These are phyloP conservation scores for Parnassius mnemosyne DNA, from an alignment of 2,888 invertebrate species.

Conservation along the genomic window DNA sequence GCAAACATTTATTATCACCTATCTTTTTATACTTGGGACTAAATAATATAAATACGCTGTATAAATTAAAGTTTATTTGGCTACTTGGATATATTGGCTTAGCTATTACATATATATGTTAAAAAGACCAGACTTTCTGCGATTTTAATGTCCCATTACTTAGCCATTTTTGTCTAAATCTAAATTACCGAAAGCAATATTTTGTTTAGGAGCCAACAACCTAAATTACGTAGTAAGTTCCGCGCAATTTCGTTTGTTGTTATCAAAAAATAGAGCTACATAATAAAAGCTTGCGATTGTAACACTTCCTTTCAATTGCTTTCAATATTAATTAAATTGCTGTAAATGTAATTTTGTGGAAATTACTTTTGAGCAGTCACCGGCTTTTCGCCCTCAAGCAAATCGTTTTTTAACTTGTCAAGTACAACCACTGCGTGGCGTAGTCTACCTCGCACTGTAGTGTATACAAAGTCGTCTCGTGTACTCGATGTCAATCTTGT, in stretches of 20 bases:
- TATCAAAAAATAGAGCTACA: too few species aligned
- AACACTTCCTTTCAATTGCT: constrained; percentile 20
- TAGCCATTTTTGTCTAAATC: not conserved
- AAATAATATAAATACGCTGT: not conserved
- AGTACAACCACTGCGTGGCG: constrained; percentile 35
- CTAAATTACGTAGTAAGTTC: constrained; percentile 20
- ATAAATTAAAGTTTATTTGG: not conserved
- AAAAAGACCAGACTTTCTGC: too few species aligned
- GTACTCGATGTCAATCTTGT: constrained; percentile 19
- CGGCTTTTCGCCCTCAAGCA: constrained; percentile 13
- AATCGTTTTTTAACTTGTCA: constrained; percentile 34
- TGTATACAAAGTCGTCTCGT: constrained; percentile 1
- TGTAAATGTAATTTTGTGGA: constrained; percentile 20
- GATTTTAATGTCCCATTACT: too few species aligned
- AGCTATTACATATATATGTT: not conserved
- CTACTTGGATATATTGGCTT: too few species aligned
- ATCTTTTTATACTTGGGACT: not conserved
- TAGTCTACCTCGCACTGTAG: constrained; percentile 27
- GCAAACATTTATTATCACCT: too few species aligned
- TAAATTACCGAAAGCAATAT: constrained; percentile 19
- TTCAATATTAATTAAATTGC: constrained; percentile 21
- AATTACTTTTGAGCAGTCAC: constrained; percentile 16
- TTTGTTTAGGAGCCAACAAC: constrained; percentile 10
- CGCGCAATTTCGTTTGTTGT: not conserved
- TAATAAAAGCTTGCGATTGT: constrained; percentile 4